Evolutionary conservation across 2,113 vertebrate species (phyloP).

Genomic region (Edolisoma coerulescens): DNA sequence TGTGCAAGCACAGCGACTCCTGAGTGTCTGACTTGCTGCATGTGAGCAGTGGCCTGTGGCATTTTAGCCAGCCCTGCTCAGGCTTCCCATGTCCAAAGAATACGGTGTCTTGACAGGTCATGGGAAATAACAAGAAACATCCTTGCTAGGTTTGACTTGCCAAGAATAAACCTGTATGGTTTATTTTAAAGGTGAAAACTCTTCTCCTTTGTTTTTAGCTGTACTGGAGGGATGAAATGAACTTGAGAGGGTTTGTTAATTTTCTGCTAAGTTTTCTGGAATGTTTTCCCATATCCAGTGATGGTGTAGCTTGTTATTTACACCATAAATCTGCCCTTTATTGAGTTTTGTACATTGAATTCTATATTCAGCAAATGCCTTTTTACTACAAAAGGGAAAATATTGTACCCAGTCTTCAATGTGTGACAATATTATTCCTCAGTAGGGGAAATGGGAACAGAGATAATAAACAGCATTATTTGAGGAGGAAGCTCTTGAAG

Average conservation of each 20-base stretch:
- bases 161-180: neutral
- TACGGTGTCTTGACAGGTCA: fast-evolving
- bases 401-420: neutral
- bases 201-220: neutral
- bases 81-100: neutral
- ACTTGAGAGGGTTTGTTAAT: neutral
- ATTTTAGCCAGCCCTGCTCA: neutral
- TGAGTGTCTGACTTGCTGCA: neutral
- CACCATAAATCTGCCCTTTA: neutral
- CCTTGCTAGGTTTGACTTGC: neutral
- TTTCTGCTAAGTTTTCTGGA: neutral
- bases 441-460: neutral
- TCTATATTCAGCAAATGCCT: neutral
- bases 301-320: neutral
- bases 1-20: neutral
- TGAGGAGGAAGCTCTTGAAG: neutral
- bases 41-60: neutral
- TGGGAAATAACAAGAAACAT: neutral
- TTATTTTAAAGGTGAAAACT: neutral
- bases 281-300: neutral
- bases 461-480: neutral
- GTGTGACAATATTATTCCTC: neutral
- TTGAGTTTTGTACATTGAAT: neutral
- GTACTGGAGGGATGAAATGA: neutral
- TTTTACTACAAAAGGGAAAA: neutral